Base-by-base conservation (phyloP, 2,113 vertebrate genomes). In the Saccopteryx leptura region DNA sequence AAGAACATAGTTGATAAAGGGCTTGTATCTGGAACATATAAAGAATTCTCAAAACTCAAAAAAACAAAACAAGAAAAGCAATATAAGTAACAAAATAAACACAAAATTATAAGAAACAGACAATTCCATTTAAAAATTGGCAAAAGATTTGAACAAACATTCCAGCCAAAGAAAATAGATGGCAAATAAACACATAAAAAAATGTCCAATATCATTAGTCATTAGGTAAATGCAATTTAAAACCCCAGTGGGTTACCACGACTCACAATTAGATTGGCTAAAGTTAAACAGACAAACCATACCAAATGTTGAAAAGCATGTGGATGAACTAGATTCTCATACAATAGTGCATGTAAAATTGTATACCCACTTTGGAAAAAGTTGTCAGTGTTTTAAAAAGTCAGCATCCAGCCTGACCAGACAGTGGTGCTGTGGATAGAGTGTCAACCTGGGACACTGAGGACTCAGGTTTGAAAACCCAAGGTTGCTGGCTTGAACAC, bases 41-140 rank as follows among this genome's bases (percentile, higher is more conserved):
- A 96, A 91, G 33, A 89, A 86, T 10, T 76, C 56, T 68, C 58
- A 75, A 90, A 90, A 83, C 60, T 48, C 15, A 88, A 10, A n/a
- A 83, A 56, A 56, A 82, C 39, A 39, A 56, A 65, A 52, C 4
- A 54, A 5, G 63, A 75, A 61, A 79, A 86, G 48, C 6, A 61
- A 48, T 26, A 26, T 74, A 39, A 56, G 58, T 63, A 85, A 50
- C 15, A 72, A 69, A 88, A 71, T 23, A 82, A 78, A 63, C 10
- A 65, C n/a, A 28, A 85, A 86, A 63, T 39, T 63, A 23, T 79
- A 72, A 74, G 69, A 94, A 90, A 95, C 11, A 86, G 52, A 39
- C 17, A 89, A 19, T 26, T 17, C 60, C 50, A 80, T 80, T 82
- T 68, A 82, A 91, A 95, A 79, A 33, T 0, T 81, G 54, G 61